A percentile compares a stretch with the other conserved stretches of the same genome.
These are phyloP conservation scores for Hemithea aestivaria DNA, from an alignment of 2,888 invertebrate genomes.

Conservation along the genomic window DNA sequence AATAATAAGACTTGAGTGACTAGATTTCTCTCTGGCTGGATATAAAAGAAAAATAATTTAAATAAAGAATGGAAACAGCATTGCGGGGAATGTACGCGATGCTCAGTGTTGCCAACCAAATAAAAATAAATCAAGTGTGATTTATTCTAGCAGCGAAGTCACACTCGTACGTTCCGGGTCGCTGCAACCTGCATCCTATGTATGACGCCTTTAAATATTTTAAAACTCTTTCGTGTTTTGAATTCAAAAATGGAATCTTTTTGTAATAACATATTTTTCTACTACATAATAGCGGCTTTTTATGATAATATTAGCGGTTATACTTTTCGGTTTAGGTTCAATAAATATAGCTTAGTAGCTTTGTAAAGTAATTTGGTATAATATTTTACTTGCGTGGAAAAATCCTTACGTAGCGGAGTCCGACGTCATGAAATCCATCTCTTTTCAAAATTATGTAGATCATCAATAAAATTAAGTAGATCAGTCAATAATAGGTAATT, in stretches of 20 bases:
- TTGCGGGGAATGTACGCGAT: slow-evolving; percentile 46
- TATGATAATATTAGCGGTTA: too few relatives aligned
- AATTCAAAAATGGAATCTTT: slow-evolving; percentile 25
- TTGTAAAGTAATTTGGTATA: too few relatives aligned
- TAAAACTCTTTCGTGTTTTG: slow-evolving; percentile 38
- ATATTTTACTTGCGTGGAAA: too few relatives aligned
- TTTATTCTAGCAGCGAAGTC: slow-evolving; percentile 62
- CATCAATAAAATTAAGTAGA: too few relatives aligned
- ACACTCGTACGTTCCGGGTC: slow-evolving; percentile 41
- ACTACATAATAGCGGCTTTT: too few relatives aligned
- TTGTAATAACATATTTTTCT: background rate
- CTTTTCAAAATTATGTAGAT: too few relatives aligned
- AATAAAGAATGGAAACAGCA: slow-evolving; percentile 54
- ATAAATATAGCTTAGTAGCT: too few relatives aligned
- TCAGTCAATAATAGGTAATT: too few relatives aligned
- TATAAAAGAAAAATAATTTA: slow-evolving; percentile 50
- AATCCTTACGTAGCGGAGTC: too few relatives aligned
- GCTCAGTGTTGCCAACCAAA: slow-evolving; percentile 63
- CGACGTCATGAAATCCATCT: too few relatives aligned
- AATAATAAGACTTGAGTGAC: slow-evolving; percentile 5
- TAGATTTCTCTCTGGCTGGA: slow-evolving; percentile 27
- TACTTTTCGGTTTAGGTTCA: too few relatives aligned
- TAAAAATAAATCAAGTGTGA: slow-evolving; percentile 77
- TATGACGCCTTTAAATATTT: slow-evolving; percentile 43
- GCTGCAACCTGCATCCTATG: slow-evolving; percentile 40